A percentile compares a stretch with the other conserved stretches of the same genome.
Conservation (phyloP, 2,113 vertebrate species). For the Conger conger region DNA sequence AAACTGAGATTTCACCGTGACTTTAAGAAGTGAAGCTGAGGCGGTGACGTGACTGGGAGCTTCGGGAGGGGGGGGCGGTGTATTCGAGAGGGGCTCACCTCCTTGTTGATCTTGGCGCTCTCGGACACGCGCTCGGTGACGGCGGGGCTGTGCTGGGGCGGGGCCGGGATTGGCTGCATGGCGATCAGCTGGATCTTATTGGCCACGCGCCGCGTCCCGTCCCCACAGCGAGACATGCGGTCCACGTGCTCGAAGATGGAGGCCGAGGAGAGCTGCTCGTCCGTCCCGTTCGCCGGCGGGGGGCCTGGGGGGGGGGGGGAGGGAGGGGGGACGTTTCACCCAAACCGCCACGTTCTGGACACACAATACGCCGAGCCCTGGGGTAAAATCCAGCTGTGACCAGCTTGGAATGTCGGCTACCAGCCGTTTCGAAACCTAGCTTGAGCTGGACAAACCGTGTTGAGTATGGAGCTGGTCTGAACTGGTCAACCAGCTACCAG, state of each 20-base stretch:
- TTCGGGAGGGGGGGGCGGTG: neutral
- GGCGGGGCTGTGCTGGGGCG: conserved; percentile 70
- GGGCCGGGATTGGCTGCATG: conserved; percentile 91
- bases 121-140: conserved; percentile 75
- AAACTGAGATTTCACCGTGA: too few relatives aligned
- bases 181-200: conserved; percentile 96
- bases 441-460: too few relatives aligned
- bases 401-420: too few relatives aligned
- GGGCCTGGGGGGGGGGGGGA: conserved; percentile 67
- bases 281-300: conserved; percentile 68
- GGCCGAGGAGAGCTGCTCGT: conserved; percentile 84
- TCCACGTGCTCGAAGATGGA: conserved; percentile 96
- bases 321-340: neutral
- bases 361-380: too few relatives aligned
- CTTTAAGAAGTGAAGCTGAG: too few relatives aligned
- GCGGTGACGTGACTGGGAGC: too few relatives aligned
- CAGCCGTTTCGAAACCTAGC: too few relatives aligned
- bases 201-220: conserved; percentile 80
- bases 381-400: too few relatives aligned
- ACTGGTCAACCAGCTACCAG: too few relatives aligned
- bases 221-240: conserved; percentile 80
- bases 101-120: conserved; percentile 87
- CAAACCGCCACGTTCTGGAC: too few relatives aligned
- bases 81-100: conserved; percentile 79
- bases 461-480: too few relatives aligned